A percentile compares a stretch with the other conserved stretches of the same genome.
phyloP scores from a whole-genome alignment of 2,888 invertebrate species.

The Sarcophaga rosellei region DNA sequence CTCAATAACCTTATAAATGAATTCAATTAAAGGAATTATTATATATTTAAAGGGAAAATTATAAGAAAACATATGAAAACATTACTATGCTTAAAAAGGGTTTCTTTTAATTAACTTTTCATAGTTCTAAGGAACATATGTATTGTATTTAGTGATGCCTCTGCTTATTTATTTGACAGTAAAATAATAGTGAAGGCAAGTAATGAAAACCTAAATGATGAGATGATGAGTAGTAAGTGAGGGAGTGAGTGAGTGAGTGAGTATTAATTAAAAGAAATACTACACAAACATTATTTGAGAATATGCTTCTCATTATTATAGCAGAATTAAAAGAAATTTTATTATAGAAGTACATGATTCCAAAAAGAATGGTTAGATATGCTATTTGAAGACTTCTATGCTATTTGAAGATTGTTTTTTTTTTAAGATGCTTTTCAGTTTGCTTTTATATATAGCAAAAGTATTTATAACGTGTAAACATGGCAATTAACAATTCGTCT shows the following conservation, averaged over 20 bases:
- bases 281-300: not conserved
- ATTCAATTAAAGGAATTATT: not conserved
- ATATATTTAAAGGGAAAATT: not conserved
- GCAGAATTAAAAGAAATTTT: not conserved
- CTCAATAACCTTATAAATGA: too few species aligned
- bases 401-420: not conserved
- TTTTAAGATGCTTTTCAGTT: not conserved
- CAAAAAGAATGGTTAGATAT: not conserved
- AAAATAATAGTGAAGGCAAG: not conserved
- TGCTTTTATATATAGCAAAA: not conserved
- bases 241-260: not conserved
- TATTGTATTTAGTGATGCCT: too few species aligned
- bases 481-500: constrained; percentile 46
- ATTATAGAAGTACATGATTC: too few species aligned
- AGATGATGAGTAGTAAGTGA: not conserved
- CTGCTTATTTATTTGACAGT: not conserved
- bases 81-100: not conserved
- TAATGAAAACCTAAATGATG: not conserved
- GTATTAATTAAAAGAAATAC: not conserved
- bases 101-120: constrained; percentile 45
- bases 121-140: constrained; percentile 2
- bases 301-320: not conserved
- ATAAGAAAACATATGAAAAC: constrained; percentile 20
- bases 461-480: constrained; percentile 12
- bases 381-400: not conserved